Evolutionary conservation across 2,113 vertebrate species (phyloP), one percentile per base, ranked within the genome.

Genomic region (Calidris pugnax): DNA sequence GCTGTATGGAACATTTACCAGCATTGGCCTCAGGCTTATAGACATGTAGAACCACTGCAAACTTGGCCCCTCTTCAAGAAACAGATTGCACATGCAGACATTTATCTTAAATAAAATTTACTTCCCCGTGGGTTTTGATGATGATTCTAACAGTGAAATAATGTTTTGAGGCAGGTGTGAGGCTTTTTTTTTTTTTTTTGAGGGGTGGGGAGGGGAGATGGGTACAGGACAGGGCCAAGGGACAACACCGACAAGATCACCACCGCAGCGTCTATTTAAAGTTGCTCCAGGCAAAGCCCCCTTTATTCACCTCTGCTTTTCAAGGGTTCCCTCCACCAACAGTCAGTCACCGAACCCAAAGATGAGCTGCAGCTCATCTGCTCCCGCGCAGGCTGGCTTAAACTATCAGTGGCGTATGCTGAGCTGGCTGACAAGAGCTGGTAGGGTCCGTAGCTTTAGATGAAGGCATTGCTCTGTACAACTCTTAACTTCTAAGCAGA

Each of bases 41-140:
- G 22, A 67, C 1, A 0, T 4, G 3, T 5, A 41, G 10, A 85
- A 56, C 2, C 2, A 56, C 24, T 68, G 33, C 21, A 79, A 48
- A 55, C 12, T 33, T 64, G 14, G 1, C 24, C 30, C 7, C 68
- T 68, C 64, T 73, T 74, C 35, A 73, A 64, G 48, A 56, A 76
- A 50, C 4, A 87, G 47, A 68, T 3, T 51, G 17, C 30, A 59
- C 26, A 45, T 50, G 32, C 18, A 59, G 35, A 7, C 32, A 16
- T 10, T 91, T 48, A 63, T 30, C 48, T 79, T 64, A 85, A 66
- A 48, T n/a, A 63, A 83, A 73, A 56, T 0, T 35, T 0, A 56
- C 37, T 63, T 76, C 13, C 6, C 19, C 9, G 11, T 16, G 48
- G 4, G 9, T 64, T 68, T 50, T 79, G 12, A 45, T 24, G 14